Base-by-base conservation (phyloP, 2,797 vertebrate species). In the Caiman crocodilus region DNA sequence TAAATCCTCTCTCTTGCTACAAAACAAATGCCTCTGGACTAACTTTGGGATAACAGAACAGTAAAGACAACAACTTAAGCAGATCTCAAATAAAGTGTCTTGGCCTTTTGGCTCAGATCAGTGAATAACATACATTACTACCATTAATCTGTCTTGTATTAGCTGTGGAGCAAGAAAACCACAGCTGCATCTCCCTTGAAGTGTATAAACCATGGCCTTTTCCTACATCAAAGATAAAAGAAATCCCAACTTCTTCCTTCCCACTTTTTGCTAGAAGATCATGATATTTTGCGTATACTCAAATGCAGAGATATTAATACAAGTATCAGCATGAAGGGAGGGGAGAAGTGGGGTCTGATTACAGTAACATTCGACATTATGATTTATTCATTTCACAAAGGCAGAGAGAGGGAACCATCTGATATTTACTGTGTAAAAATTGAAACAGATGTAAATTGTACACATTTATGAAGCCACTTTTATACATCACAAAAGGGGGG, bases 1-100 rank as follows among this genome's bases (percentile, higher is more conserved):
- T 79, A 90, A 90, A 23, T 69, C 50, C 77, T 93, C 78, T 55
- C 69, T 92, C 85, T 84, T 76, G 55, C 67, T 61, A 76, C 32
- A 13, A 35, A 18, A 35, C 8, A 73, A 1, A 0, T 55, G 32
- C 21, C 67, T 74, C 32, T 87, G 69, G 55, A 85, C 71, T 84
- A 65, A 73, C 74, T 82, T 16, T 4, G 21, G 35, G 28, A 75
- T 28, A 91, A 88, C 16, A 77, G 80, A 88, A 50, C 35, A 91
- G 42, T 30, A 73, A 30, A 12, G 30, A 87, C 35, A 35, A 89
- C 7, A 86, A 88, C 0, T 3, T 18, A 92, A 83, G 28, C 14
- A 87, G 25, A 83, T 59, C 2, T 76, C 25, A 85, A 80, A 90
- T 8, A 57, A 2, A 71, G 3, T 7, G 35, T 35, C n/a, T n/a